These are phyloP conservation scores for Eilema depressum DNA, from an alignment of 2,888 invertebrate genomes.

Conservation along the genomic window DNA sequence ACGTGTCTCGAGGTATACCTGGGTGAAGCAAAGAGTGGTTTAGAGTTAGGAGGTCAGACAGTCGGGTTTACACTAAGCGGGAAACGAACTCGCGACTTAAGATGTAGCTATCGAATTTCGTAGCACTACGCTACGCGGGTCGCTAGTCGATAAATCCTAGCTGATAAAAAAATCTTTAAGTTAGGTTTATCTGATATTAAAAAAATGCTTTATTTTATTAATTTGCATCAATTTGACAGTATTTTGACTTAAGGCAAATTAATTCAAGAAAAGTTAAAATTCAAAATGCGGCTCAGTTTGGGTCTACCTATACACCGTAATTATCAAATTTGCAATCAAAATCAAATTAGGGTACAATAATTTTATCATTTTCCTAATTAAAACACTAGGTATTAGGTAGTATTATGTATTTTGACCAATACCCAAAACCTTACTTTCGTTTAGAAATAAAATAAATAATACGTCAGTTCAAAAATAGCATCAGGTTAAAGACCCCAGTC, in stretches of 20 bases:
- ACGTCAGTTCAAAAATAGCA: conserved; percentile 31
- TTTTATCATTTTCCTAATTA: too few species aligned
- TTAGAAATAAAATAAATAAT: conserved; percentile 34
- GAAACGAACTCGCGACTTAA: not conserved
- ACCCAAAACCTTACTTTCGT: conserved; percentile 27
- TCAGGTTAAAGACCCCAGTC: conserved; percentile 73
- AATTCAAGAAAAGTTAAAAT: not conserved
- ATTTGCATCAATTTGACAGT: not conserved
- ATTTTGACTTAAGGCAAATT: not conserved
- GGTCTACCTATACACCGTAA: not conserved
- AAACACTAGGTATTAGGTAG: not conserved
- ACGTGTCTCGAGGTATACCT: too few species aligned
- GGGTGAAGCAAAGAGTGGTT: not conserved
- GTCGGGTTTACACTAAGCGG: not conserved
- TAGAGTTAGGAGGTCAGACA: not conserved
- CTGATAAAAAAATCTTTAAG: not conserved
- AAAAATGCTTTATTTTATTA: not conserved
- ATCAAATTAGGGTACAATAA: not conserved
- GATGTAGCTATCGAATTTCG: not conserved
- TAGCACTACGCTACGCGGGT: not conserved
- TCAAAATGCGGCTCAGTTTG: not conserved
- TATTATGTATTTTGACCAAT: too few species aligned
- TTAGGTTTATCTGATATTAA: not conserved
- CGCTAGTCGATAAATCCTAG: not conserved
- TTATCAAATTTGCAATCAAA: not conserved